Percentiles rank a stretch among this genome's conserved stretches.
Conservation (phyloP, 2,113 vertebrate genomes). For the Lepus timidus region DNA sequence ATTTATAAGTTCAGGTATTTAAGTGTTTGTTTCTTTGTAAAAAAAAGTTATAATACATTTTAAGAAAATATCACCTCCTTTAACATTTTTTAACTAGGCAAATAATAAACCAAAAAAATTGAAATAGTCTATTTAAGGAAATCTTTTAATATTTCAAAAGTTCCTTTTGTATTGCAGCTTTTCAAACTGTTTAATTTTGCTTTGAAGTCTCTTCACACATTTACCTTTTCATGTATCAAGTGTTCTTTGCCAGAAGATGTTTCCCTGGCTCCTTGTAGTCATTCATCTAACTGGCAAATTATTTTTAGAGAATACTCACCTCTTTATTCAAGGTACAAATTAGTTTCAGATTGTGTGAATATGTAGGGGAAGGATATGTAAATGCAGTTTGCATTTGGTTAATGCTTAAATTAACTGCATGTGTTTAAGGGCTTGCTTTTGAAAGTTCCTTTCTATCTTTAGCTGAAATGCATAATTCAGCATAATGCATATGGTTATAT, state of each 20-base stretch:
- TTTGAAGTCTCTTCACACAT: conserved; percentile 73
- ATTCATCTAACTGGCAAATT: conserved; percentile 82
- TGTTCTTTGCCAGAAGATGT: conserved; percentile 76
- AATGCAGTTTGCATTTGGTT: conserved; percentile 83
- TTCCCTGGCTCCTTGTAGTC: conserved; percentile 77
- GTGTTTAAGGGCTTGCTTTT: conserved; percentile 83
- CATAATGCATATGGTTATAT: conserved; percentile 79
- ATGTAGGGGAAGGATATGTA: conserved; percentile 80
- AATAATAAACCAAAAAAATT: conserved; percentile 53
- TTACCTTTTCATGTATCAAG: conserved; percentile 70
- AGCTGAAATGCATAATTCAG: conserved; percentile 85
- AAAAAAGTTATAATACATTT: not conserved
- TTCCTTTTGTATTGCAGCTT: conserved; percentile 61
- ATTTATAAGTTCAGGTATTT: conserved; percentile 46
- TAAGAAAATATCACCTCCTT: conserved; percentile 52
- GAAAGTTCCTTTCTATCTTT: conserved; percentile 85
- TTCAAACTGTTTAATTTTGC: conserved; percentile 74
- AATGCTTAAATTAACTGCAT: conserved; percentile 86
- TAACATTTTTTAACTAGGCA: conserved; percentile 16
- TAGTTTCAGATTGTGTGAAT: conserved; percentile 86
- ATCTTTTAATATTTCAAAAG: conserved; percentile 66
- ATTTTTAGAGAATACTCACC: conserved; percentile 84
- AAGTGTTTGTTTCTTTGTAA: conserved; percentile 59
- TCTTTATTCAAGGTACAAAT: conserved; percentile 86
- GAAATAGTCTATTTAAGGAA: conserved; percentile 61